phyloP scores from a whole-genome alignment of 2,888 invertebrate genomes.

The Leucophora obtusa region DNA sequence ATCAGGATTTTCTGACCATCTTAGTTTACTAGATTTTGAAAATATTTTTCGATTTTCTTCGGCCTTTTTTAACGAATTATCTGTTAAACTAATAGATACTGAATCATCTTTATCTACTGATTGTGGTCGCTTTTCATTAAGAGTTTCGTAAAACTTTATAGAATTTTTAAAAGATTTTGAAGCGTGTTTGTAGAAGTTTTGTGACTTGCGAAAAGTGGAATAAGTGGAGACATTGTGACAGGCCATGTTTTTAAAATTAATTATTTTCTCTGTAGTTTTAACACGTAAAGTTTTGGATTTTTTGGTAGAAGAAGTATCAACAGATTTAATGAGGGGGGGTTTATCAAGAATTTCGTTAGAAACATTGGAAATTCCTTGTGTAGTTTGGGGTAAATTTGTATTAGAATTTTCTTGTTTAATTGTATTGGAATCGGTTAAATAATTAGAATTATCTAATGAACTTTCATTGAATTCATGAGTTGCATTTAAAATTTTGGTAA shows the following conservation, averaged over 20 bases:
- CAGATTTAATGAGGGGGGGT: too few relatives aligned
- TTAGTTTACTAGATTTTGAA: conserved; percentile 24
- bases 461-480: too few relatives aligned
- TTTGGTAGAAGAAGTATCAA: not conserved
- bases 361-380: too few relatives aligned
- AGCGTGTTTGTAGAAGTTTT: conserved; percentile 50
- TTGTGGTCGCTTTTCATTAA: conserved; percentile 21
- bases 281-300: conserved; percentile 34
- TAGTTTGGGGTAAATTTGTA: not conserved
- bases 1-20: conserved; percentile 4
- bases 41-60: conserved; percentile 24
- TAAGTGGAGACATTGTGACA: conserved; percentile 38
- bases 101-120: not conserved
- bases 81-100: conserved; percentile 31
- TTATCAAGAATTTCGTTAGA: too few relatives aligned
- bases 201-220: conserved; percentile 41
- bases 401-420: too few relatives aligned
- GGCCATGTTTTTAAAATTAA: conserved; percentile 30
- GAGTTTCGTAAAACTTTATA: conserved; percentile 54
- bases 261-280: conserved; percentile 29
- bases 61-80: conserved; percentile 1
- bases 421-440: too few relatives aligned
- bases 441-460: too few relatives aligned
- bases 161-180: conserved; percentile 57
- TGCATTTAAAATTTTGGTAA: not conserved